These are phyloP conservation scores for Neomicropteryx cornuta DNA, from an alignment of 1,140 invertebrate genomes.

Conservation along the genomic window DNA sequence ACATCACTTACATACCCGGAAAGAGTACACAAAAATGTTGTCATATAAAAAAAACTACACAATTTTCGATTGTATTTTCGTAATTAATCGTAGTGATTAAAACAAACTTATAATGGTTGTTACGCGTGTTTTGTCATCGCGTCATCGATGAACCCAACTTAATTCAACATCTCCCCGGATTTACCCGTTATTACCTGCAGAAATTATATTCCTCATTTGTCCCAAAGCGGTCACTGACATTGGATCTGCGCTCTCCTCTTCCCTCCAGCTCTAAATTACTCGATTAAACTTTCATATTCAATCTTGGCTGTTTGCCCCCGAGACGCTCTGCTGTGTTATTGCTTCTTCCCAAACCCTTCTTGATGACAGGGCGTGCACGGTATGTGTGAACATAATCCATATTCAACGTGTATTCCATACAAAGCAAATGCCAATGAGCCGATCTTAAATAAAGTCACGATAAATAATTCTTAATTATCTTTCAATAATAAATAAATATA, in stretches of 20 bases:
- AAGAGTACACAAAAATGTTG: too few species aligned
- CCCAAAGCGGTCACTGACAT: slow-evolving; percentile 15
- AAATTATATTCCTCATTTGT: slow-evolving; percentile 17
- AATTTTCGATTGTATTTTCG: too few species aligned
- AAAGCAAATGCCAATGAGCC: too few species aligned
- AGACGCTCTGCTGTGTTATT: slow-evolving; percentile 24
- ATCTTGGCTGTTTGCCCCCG: slow-evolving; percentile 46
- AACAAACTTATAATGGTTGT: neutral
- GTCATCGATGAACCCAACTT: neutral
- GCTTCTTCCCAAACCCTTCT: too few species aligned
- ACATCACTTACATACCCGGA: too few species aligned
- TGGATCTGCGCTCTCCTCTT: slow-evolving; percentile 12
- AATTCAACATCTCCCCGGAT: neutral
- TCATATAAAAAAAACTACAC: too few species aligned
- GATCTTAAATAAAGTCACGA: too few species aligned
- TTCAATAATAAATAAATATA: too few species aligned
- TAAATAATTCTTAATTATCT: too few species aligned
- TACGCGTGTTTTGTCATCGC: neutral
- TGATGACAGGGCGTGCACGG: too few species aligned
- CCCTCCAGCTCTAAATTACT: slow-evolving; percentile 44
- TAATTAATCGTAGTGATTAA: neutral
- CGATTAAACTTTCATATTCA: slow-evolving; percentile 57
- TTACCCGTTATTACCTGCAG: slow-evolving; percentile 12
- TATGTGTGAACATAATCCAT: too few species aligned
- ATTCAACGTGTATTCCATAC: too few species aligned